Evolutionary conservation across 2,113 vertebrate genomes (phyloP).

Genomic region (Suricata suricatta): DNA sequence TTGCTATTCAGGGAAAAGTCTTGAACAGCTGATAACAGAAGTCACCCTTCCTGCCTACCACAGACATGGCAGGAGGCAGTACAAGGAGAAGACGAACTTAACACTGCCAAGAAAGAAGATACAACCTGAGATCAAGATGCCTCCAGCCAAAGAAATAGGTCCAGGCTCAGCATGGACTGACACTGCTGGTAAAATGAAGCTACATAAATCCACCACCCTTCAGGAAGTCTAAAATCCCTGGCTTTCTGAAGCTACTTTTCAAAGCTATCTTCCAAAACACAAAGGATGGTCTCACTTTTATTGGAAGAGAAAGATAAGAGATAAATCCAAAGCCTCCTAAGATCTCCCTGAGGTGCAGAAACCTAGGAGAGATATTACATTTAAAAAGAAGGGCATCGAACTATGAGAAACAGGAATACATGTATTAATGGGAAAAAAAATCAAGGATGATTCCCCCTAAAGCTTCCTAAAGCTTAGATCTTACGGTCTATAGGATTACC

Average conservation of each 20-base stretch:
- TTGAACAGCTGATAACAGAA: background rate
- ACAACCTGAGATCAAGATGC: background rate
- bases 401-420: constrained; percentile 17
- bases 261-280: constrained; percentile 58
- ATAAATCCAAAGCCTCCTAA: constrained; percentile 67
- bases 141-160: background rate
- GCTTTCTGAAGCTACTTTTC: constrained; percentile 51
- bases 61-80: background rate
- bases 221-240: constrained; percentile 33
- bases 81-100: background rate
- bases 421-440: constrained; percentile 24
- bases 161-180: background rate
- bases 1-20: background rate
- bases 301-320: constrained; percentile 68
- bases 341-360: constrained; percentile 46
- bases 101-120: background rate
- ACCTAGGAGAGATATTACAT: constrained; percentile 1
- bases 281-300: constrained; percentile 54
- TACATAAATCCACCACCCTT: constrained; percentile 32
- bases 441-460: constrained; percentile 34
- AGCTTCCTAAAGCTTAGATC: constrained; percentile 59
- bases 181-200: background rate
- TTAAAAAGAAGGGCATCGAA: constrained; percentile 16
- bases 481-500: constrained; percentile 41
- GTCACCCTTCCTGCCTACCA: background rate